Conservation (phyloP, 2,797 vertebrate species). For the Anabacerthia variegaticeps region DNA sequence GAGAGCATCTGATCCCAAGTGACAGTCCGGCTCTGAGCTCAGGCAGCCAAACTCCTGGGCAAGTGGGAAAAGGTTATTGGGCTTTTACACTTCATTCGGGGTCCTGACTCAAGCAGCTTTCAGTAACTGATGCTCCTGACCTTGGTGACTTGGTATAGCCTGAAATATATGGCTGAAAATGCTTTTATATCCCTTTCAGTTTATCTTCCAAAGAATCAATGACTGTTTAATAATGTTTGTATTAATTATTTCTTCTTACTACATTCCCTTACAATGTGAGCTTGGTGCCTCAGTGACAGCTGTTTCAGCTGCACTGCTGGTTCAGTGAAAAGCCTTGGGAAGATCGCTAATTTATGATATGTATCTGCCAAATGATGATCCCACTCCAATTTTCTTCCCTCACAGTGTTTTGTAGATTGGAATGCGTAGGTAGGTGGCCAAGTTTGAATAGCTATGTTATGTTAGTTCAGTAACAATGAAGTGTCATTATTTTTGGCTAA, state of each 20-base stretch:
- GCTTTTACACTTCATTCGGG: rapidly evolving
- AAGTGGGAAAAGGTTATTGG: rapidly evolving
- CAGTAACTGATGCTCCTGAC: not conserved
- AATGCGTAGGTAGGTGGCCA: not conserved
- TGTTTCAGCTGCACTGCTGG: not conserved
- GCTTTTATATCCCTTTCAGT: not conserved
- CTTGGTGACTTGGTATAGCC: not conserved
- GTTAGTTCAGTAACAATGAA: not conserved
- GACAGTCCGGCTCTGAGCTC: rapidly evolving
- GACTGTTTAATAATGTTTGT: not conserved
- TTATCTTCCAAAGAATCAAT: not conserved
- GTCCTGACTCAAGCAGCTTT: not conserved
- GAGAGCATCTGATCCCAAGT: not conserved
- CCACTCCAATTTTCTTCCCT: conserved; percentile 2
- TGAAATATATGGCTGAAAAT: not conserved
- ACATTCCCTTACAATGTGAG: not conserved
- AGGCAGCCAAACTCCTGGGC: not conserved
- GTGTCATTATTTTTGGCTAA: not conserved
- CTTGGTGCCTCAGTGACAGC: not conserved
- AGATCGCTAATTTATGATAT: not conserved
- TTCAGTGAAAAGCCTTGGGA: not conserved
- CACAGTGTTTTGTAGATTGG: not conserved
- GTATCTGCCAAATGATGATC: not conserved
- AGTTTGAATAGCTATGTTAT: not conserved
- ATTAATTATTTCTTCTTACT: not conserved